Percentiles rank a stretch among this genome's conserved stretches.
phyloP scores from a whole-genome alignment of 2,888 invertebrate genomes.

The Nemotelus pantherinus region DNA sequence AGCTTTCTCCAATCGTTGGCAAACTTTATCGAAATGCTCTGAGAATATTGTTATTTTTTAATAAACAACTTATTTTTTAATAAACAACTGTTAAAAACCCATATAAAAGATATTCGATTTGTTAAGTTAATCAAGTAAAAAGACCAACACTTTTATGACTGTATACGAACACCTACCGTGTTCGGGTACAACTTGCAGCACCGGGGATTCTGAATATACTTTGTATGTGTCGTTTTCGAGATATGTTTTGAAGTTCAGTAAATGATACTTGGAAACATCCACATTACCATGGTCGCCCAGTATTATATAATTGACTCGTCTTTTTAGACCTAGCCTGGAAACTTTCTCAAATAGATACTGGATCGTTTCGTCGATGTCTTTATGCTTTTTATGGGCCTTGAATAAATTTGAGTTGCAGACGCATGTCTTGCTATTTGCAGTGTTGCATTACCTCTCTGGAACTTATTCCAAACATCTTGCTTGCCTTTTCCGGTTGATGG shows the following conservation, averaged over 20 bases:
- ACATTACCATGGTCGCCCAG: conserved; percentile 80
- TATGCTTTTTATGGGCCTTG: conserved; percentile 62
- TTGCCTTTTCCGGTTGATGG: not conserved
- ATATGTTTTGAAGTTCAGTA: conserved; percentile 60
- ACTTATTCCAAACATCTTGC: not conserved
- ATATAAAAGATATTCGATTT: not conserved
- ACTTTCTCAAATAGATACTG: conserved; percentile 58
- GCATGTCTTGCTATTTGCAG: not conserved
- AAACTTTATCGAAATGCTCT: not conserved
- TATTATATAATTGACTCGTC: conserved; percentile 72
- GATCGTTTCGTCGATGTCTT: conserved; percentile 55
- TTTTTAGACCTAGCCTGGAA: conserved; percentile 66
- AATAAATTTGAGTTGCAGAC: not conserved
- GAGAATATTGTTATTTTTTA: not conserved
- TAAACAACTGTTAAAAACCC: not conserved
- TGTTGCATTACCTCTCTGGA: conserved; percentile 51
- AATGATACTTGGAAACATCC: conserved; percentile 62
- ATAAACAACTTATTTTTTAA: too few relatives aligned
- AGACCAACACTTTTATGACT: not conserved
- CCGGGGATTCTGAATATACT: not conserved
- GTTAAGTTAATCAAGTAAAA: not conserved
- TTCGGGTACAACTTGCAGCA: conserved; percentile 1
- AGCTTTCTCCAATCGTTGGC: conserved; percentile 59
- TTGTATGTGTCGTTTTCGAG: conserved; percentile 57
- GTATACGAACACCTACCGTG: not conserved